These are phyloP conservation scores for Oxygymnocypris stewartii DNA, from an alignment of 2,113 vertebrate genomes.

Conservation along the genomic window DNA sequence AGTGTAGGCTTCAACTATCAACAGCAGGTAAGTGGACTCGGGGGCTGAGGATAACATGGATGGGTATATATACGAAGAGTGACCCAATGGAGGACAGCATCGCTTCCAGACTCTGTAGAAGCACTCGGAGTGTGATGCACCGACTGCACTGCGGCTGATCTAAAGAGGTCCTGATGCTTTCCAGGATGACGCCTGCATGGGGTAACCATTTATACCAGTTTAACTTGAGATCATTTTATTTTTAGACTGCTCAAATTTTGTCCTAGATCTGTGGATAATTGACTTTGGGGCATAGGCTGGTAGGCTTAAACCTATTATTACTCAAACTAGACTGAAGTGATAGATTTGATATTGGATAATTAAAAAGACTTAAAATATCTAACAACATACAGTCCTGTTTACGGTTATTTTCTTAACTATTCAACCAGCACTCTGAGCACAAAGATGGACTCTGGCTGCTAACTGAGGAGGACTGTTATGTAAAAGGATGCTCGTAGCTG, in stretches of 20 bases:
- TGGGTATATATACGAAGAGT: constrained; percentile 63
- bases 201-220: constrained; percentile 38
- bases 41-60: constrained; percentile 64
- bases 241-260: neutral
- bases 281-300: neutral
- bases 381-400: neutral
- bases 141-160: constrained; percentile 1
- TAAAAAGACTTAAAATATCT: neutral
- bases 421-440: neutral
- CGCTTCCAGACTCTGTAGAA: neutral
- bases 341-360: neutral
- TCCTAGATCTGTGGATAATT: neutral
- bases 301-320: neutral
- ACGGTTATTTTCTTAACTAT: neutral
- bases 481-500: constrained; percentile 53
- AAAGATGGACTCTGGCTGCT: neutral
- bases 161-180: constrained; percentile 17
- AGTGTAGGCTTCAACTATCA: constrained; percentile 71
- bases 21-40: constrained; percentile 86
- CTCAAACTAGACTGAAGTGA: no score
- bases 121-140: neutral
- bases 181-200: neutral
- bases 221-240: neutral
- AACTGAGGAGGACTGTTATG: neutral
- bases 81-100: constrained; percentile 35